Conservation (phyloP, 2,888 invertebrate species). For the Aproaerema taeniolella region DNA sequence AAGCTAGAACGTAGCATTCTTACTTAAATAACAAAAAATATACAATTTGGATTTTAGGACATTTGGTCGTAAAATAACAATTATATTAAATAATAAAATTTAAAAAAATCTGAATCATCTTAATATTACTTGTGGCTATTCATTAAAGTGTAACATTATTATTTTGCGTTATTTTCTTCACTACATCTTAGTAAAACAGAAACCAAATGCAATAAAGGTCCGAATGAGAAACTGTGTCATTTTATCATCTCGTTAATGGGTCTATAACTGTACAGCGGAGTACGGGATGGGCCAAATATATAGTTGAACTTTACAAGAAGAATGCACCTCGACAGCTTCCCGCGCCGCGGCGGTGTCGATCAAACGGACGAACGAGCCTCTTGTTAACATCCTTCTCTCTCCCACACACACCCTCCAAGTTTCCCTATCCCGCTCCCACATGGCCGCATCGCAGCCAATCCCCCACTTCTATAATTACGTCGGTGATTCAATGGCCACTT, state of each 20-base stretch:
- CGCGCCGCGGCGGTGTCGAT: slow-evolving; percentile 74
- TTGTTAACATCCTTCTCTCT: slow-evolving; percentile 66
- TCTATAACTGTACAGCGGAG: slow-evolving; percentile 56
- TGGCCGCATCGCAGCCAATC: slow-evolving; percentile 74
- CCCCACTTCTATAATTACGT: slow-evolving; percentile 78
- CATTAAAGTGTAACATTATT: too few species aligned
- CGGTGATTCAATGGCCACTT: slow-evolving; percentile 77
- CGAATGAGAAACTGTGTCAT: slow-evolving; percentile 17
- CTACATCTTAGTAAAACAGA: background rate
- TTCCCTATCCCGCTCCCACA: slow-evolving; percentile 47
- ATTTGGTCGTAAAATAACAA: too few species aligned
- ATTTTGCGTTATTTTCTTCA: background rate
- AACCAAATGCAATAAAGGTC: slow-evolving; percentile 3
- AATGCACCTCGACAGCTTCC: slow-evolving; percentile 71
- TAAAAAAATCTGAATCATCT: too few species aligned
- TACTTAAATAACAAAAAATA: too few species aligned
- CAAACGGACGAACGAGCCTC: slow-evolving; percentile 76
- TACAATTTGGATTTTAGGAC: too few species aligned
- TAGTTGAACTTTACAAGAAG: slow-evolving; percentile 75
- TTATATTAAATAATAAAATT: too few species aligned
- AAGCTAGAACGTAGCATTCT: too few species aligned
- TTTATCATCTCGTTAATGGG: slow-evolving; percentile 30
- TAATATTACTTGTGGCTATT: too few species aligned
- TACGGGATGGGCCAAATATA: slow-evolving; percentile 64
- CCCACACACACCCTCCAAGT: slow-evolving; percentile 37